phyloP scores from a whole-genome alignment of 1,140 invertebrate species.

The Atta cephalotes region DNA sequence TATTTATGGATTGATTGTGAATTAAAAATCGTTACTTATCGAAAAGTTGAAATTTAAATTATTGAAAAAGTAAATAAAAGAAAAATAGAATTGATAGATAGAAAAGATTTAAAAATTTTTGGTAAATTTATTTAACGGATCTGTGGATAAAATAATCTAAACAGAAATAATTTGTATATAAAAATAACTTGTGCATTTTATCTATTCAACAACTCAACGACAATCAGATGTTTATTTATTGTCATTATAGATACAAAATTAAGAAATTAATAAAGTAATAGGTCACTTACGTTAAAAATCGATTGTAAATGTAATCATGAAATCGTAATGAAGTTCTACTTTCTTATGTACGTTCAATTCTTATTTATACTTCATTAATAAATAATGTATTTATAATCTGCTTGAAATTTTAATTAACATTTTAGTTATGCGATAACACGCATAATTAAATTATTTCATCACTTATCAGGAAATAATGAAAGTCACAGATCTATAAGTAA shows the following conservation, averaged over 20 bases:
- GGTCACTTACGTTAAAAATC: background rate
- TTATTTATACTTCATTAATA: constrained; percentile 23
- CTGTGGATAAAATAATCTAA: too few relatives aligned
- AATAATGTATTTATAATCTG: background rate
- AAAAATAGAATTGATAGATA: too few relatives aligned
- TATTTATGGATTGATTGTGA: background rate
- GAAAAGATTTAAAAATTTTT: too few relatives aligned
- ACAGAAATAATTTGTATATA: too few relatives aligned
- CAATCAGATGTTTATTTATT: background rate
- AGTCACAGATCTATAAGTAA: background rate
- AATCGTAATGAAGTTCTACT: background rate
- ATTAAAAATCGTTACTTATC: background rate
- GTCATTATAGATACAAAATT: background rate
- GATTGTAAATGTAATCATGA: background rate
- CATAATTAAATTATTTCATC: background rate
- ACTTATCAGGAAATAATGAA: background rate
- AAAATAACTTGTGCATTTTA: too few relatives aligned
- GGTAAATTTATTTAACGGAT: too few relatives aligned
- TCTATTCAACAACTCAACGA: background rate
- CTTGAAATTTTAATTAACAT: background rate
- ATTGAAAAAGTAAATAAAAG: background rate
- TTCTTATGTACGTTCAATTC: background rate
- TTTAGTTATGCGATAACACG: background rate
- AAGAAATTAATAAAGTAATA: background rate
- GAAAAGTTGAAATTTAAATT: background rate